These are phyloP conservation scores for Anticlea derivata DNA, from an alignment of 2,888 invertebrate species.

Conservation along the genomic window DNA sequence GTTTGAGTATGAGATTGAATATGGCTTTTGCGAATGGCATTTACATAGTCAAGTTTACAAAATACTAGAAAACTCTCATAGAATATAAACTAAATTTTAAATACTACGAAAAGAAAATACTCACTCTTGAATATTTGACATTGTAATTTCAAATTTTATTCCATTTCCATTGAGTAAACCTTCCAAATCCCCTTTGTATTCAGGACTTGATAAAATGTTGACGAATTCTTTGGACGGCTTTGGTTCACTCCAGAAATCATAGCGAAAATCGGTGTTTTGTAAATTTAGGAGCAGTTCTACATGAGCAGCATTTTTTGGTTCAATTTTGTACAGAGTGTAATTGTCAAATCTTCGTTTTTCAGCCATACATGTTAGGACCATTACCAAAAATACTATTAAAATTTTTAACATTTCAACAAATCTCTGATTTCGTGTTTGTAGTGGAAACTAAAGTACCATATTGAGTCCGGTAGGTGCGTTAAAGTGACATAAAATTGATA, in stretches of 20 bases:
- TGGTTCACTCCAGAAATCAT: slow-evolving; percentile 65
- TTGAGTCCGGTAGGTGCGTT: background rate
- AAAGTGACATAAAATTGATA: background rate
- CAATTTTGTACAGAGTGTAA: slow-evolving; percentile 75
- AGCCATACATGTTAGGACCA: slow-evolving; percentile 28
- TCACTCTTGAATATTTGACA: slow-evolving; percentile 75
- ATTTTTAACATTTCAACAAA: slow-evolving; percentile 13
- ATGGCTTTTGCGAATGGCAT: too few species aligned
- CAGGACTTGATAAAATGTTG: slow-evolving; percentile 65
- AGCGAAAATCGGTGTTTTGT: slow-evolving; percentile 58
- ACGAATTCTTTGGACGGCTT: slow-evolving; percentile 49
- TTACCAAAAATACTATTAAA: slow-evolving; percentile 1
- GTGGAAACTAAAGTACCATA: background rate
- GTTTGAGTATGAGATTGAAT: background rate
- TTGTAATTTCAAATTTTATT: slow-evolving; percentile 61
- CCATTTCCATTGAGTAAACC: slow-evolving; percentile 48
- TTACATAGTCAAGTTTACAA: background rate
- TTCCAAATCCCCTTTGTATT: slow-evolving; percentile 52
- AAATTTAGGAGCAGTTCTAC: slow-evolving; percentile 69
- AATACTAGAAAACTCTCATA: background rate
- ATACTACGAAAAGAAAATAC: slow-evolving; percentile 34
- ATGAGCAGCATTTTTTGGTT: slow-evolving; percentile 67
- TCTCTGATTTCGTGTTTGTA: background rate
- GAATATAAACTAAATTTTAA: slow-evolving; percentile 7
- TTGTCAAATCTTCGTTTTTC: slow-evolving; percentile 55